Conservation (phyloP, 2,113 vertebrate genomes). For the Hippopotamus amphibius region DNA sequence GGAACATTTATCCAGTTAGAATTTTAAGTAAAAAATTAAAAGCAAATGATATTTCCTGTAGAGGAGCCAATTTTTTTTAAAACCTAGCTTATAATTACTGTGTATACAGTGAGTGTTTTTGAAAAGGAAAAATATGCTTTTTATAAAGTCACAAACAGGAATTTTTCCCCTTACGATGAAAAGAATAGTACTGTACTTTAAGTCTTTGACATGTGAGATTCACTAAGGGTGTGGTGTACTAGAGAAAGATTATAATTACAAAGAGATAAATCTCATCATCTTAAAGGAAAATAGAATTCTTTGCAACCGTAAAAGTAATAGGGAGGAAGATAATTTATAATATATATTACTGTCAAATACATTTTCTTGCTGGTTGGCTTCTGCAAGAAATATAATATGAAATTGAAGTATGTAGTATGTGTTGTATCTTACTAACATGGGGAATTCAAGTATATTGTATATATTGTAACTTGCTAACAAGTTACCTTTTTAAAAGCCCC, state of each 20-base stretch:
- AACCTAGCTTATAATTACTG: neutral
- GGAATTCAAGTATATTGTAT: neutral
- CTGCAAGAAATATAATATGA: neutral
- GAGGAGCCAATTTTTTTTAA: neutral
- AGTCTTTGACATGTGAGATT: neutral
- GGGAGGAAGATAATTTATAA: conserved; percentile 4
- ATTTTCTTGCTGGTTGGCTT: neutral
- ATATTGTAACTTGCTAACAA: neutral
- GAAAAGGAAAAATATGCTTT: neutral
- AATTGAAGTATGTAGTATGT: neutral
- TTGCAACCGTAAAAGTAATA: conserved; percentile 9
- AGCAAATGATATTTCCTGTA: conserved; percentile 14
- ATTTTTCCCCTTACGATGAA: neutral
- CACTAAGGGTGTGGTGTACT: neutral
- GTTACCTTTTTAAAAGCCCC: neutral
- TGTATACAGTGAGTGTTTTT: neutral
- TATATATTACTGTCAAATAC: neutral
- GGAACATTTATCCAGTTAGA: neutral
- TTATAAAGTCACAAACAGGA: neutral
- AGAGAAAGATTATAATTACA: neutral
- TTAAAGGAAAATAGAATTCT: conserved; percentile 23
- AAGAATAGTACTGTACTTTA: neutral
- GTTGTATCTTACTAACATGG: conserved; percentile 2
- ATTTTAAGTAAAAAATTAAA: conserved; percentile 37
- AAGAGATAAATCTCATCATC: neutral